Percentiles rank a stretch among this genome's conserved stretches.
Evolutionary conservation across 2,113 vertebrate genomes (phyloP).

Genomic region (Spea bombifrons): DNA sequence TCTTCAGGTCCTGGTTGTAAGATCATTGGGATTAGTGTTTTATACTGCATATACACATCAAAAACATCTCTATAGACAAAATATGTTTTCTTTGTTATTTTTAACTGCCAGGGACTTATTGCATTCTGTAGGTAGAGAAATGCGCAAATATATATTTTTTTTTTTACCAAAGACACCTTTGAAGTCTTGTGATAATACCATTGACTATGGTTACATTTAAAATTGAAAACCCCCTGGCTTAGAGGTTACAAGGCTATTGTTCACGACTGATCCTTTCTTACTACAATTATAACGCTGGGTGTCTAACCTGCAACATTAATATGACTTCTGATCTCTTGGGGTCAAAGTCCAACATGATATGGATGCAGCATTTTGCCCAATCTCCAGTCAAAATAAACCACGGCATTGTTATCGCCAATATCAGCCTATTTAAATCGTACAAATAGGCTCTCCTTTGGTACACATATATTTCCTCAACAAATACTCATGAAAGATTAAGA

Average conservation of each 20-base stretch:
- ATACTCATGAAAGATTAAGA: slow-evolving; percentile 37
- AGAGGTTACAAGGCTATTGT: slow-evolving; percentile 1
- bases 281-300: slow-evolving; percentile 15
- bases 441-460: slow-evolving; percentile 47
- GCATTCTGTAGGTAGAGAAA: slow-evolving; percentile 33
- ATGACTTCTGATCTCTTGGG: slow-evolving; percentile 37
- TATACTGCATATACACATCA: neutral
- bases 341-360: slow-evolving; percentile 23
- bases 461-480: slow-evolving; percentile 46
- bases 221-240: neutral
- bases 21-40: too few relatives aligned
- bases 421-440: slow-evolving; percentile 31
- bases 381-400: slow-evolving; percentile 48
- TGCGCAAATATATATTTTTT: slow-evolving; percentile 37
- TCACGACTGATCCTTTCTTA: slow-evolving; percentile 3
- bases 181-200: slow-evolving; percentile 26
- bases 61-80: slow-evolving; percentile 21
- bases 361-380: slow-evolving; percentile 32
- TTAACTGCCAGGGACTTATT: slow-evolving; percentile 32
- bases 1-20: too few relatives aligned
- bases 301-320: slow-evolving; percentile 15
- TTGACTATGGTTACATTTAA: slow-evolving; percentile 23
- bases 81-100: neutral
- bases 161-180: slow-evolving; percentile 33
- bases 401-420: slow-evolving; percentile 19